These are phyloP conservation scores for Scaptodrosophila latifasciaeformis DNA, from an alignment of 2,888 invertebrate genomes.

Conservation along the genomic window DNA sequence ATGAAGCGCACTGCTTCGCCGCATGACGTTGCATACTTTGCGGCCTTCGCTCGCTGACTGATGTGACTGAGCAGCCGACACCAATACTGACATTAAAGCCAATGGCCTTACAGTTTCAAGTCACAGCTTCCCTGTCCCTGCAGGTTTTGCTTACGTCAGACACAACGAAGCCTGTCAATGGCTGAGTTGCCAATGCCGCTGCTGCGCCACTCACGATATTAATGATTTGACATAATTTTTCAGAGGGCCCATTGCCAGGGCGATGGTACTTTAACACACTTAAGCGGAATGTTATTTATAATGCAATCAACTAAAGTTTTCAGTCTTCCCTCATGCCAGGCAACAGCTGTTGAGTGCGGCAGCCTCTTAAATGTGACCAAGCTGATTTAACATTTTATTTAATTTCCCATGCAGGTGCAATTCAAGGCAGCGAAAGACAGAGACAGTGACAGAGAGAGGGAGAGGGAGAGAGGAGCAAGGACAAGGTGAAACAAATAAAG, in stretches of 20 bases:
- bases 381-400: neutral
- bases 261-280: neutral
- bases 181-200: constrained; percentile 1
- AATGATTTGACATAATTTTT: constrained; percentile 41
- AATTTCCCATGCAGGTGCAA: neutral
- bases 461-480: too few relatives aligned
- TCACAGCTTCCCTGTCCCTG: too few relatives aligned
- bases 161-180: constrained; percentile 32
- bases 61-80: constrained; percentile 15
- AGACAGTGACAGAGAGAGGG: too few relatives aligned
- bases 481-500: too few relatives aligned
- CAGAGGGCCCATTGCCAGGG: neutral
- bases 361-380: too few relatives aligned
- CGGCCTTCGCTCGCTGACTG: constrained; percentile 28
- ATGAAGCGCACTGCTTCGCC: constrained; percentile 44
- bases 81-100: neutral
- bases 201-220: constrained; percentile 43
- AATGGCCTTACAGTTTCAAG: too few relatives aligned
- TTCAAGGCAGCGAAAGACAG: too few relatives aligned
- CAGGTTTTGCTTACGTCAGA: neutral
- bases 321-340: too few relatives aligned
- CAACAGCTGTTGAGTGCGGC: too few relatives aligned
- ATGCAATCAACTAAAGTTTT: too few relatives aligned
- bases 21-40: constrained; percentile 69
- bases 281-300: too few relatives aligned